Conservation (phyloP, 1,140 invertebrate species). For the Camponotus floridanus region DNA sequence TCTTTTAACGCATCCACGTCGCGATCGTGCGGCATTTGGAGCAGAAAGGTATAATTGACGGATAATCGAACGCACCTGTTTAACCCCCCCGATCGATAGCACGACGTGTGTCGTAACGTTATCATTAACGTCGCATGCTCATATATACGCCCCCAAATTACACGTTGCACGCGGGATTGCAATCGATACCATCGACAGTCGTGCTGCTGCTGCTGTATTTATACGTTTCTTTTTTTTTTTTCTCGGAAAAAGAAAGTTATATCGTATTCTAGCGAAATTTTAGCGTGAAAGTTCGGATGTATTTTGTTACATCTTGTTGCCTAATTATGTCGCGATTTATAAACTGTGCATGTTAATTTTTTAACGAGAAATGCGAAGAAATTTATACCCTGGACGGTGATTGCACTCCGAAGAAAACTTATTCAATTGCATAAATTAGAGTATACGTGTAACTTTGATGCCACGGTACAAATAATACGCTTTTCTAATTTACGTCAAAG, state of each 20-base stretch:
- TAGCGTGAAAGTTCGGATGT: slow-evolving; percentile 30
- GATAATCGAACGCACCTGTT: slow-evolving; percentile 46
- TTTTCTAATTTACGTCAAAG: slow-evolving; percentile 23
- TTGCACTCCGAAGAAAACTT: not conserved
- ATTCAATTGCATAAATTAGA: slow-evolving; percentile 9
- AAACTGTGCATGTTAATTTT: not conserved
- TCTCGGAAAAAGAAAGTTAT: slow-evolving; percentile 35
- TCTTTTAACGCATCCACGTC: slow-evolving; percentile 30
- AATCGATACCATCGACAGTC: slow-evolving; percentile 27
- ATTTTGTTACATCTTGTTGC: not conserved
- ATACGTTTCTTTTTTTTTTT: slow-evolving; percentile 3
- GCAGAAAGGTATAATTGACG: slow-evolving; percentile 35
- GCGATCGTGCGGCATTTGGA: slow-evolving; percentile 22
- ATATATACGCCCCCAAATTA: slow-evolving; percentile 41
- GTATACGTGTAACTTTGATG: not conserved
- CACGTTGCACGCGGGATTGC: slow-evolving; percentile 28
- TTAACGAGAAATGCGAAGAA: slow-evolving; percentile 1
- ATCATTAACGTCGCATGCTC: slow-evolving; percentile 48
- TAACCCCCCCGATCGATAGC: slow-evolving; percentile 38
- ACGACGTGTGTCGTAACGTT: slow-evolving; percentile 40
- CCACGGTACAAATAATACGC: not conserved
- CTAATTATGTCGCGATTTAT: not conserved
- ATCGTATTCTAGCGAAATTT: slow-evolving; percentile 22
- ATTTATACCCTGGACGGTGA: not conserved
- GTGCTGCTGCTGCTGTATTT: not conserved